Base-by-base conservation (phyloP, 2,797 vertebrate species). In the Hypotaenidia okinawae region DNA sequence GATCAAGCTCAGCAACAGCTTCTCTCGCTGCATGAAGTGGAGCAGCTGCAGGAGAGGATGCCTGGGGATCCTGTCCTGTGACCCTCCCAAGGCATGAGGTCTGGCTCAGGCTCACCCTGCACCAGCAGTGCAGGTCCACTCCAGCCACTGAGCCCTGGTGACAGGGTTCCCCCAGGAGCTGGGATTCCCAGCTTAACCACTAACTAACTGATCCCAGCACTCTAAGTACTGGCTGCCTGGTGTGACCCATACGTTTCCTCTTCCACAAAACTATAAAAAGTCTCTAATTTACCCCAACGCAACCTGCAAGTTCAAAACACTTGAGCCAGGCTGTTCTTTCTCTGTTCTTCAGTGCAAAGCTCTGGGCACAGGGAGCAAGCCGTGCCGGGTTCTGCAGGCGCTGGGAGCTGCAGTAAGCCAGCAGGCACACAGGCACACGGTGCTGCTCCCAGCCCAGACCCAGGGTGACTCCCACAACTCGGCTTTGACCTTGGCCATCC, bases 101-200 rank as follows among this genome's bases (percentile, higher is more conserved):
- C 5, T 22, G 35, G 6, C 15, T 52, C 2, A 1, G 59, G 9
- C 3, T 5, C 15, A 23, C 22, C 55, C n/a, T 39, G 16, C 11
- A 3, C 13, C 47, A 37, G 62, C 41, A 27, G 9, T 1, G 9
- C 35, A 11, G 41, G 11, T 19, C 57, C 33, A 16, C 10, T 33
- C 33, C 3, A 1, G 33, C 13, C 55, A 11, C 43, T 0, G 0
- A 64, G 24, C 18, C 30, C 49, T 2, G 27, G 9, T 5, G 41
- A 9, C 30, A 54, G 41, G 2, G 19, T 58, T 6, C 72, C 28
- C 28, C 37, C 67, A 21, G 28, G 41, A 51, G 28, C 21, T 37
- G 52, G 12, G 12, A 32, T 66, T 30, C 64, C 79, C 61, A 30
- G 4, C 33, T 4, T 5, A 1, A 13, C 16, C 16, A 1, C 28